Conservation (phyloP, 2,888 invertebrate genomes). For the Cenopis cana region DNA sequence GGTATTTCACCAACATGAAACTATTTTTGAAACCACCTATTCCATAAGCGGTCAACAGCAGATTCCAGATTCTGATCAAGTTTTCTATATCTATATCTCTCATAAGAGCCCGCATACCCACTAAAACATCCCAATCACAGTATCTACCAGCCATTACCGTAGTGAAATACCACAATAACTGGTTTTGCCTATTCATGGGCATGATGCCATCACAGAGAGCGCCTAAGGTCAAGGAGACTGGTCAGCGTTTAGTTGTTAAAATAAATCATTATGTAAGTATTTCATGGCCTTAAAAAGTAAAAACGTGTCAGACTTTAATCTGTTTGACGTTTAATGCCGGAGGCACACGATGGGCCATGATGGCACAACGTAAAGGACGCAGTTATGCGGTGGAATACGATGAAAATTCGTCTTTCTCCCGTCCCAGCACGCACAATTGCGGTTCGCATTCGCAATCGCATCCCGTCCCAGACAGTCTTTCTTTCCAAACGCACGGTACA, state of each 20-base stretch:
- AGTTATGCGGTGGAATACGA: too few relatives aligned
- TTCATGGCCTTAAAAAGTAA: neutral
- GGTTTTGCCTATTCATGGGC: constrained; percentile 52
- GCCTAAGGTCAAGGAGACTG: constrained; percentile 60
- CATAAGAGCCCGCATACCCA: neutral
- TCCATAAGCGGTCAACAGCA: neutral
- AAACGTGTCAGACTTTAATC: constrained; percentile 29
- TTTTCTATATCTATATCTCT: neutral
- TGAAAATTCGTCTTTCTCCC: too few relatives aligned
- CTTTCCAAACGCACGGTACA: too few relatives aligned
- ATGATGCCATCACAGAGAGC: constrained; percentile 56
- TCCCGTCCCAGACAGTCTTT: too few relatives aligned
- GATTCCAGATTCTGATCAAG: constrained; percentile 2
- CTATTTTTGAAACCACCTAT: too few relatives aligned
- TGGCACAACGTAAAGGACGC: too few relatives aligned
- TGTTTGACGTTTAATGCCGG: neutral
- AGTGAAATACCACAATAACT: constrained; percentile 51
- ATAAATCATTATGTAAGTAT: constrained; percentile 37
- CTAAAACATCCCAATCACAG: constrained; percentile 7
- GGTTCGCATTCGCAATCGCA: too few relatives aligned
- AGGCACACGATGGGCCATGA: too few relatives aligned
- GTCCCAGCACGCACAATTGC: too few relatives aligned
- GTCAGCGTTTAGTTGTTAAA: constrained; percentile 24
- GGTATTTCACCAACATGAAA: too few relatives aligned
- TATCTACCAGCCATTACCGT: constrained; percentile 21